Evolutionary conservation across 1,140 invertebrate genomes (phyloP), one percentile per base, ranked within the genome.

Genomic region (Amyelois transitella): DNA sequence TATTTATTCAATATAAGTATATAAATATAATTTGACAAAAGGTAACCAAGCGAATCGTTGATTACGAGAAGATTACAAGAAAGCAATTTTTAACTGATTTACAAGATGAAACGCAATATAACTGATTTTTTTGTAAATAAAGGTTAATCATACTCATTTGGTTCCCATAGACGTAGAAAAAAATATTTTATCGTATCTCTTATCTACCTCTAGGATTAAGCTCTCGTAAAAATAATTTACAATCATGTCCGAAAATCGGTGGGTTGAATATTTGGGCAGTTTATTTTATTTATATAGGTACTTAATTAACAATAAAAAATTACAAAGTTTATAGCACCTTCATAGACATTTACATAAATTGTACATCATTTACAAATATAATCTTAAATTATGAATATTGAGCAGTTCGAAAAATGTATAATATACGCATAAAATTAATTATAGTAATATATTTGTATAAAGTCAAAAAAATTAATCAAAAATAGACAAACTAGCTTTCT

Each of bases 301-400:
- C 8, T 5, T 24, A 5, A 24, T 38, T 2, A 14, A 38, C 32
- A 38, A 38, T 38, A 38, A 4, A 38, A 38, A 38, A 38, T 38
- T 38, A 38, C 32, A 38, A 38, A 38, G 32, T 14, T 38, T 38
- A 47, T 22, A 49, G 47, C 47, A 49, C 47, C 47, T 49, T 49
- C 24, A 49, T 22, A 22, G 21, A 49, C 20, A 14, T 49, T 14
- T 22, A 5, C 5, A 21, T 14, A 22, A 49, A 19, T 49, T 22
- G 22, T 22, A 49, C 18, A 49, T 49, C 24, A 14, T 49, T 22
- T 24, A 49, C n/a, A 22, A 24, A 20, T 24, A 49, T 3, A 49
- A 38, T 38, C 32, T 38, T 38, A 38, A 32, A 38, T 14, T 38
- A 38, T 38, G n/a, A 38, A 38, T 14, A 38, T 38, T 49, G 47